Evolutionary conservation across 2,888 invertebrate genomes (phyloP).

Genomic region (Phorcus lineatus): DNA sequence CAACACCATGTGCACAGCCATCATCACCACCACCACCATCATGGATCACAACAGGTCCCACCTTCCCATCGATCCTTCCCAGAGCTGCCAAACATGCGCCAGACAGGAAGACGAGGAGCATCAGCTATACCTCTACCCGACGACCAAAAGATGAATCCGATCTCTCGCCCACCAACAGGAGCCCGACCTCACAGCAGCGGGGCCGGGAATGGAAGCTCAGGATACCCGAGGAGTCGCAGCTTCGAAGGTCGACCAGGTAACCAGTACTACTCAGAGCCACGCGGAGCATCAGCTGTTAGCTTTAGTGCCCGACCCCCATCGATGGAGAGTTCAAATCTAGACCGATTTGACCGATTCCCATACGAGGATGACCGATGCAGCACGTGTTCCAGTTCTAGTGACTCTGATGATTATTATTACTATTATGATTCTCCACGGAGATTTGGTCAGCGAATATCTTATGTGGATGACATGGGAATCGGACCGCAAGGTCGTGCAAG

Average conservation of each 20-base stretch:
- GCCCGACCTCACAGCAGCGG: conserved; percentile 3
- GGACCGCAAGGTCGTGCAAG: conserved; percentile 40
- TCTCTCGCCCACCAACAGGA: conserved; percentile 64
- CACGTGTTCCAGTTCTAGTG: conserved; percentile 83
- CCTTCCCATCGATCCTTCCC: conserved; percentile 54
- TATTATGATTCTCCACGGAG: conserved; percentile 86
- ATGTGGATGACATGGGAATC: conserved; percentile 86
- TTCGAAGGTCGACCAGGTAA: conserved; percentile 64
- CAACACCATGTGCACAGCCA: conserved; percentile 29
- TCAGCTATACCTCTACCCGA: conserved; percentile 54
- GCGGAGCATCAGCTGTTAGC: neutral
- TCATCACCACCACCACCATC: conserved; percentile 1
- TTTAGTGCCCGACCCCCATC: conserved; percentile 40
- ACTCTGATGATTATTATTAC: conserved; percentile 89
- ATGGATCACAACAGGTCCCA: neutral
- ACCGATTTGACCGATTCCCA: conserved; percentile 44
- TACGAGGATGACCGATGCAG: conserved; percentile 85
- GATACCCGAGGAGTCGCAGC: conserved; percentile 66
- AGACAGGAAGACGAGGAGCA: conserved; percentile 1
- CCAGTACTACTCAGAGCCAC: conserved; percentile 25
- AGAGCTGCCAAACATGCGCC: conserved; percentile 51
- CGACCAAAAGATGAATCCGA: conserved; percentile 69
- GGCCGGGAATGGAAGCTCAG: neutral
- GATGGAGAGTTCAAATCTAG: conserved; percentile 40
- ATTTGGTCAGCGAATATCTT: conserved; percentile 88